phyloP scores from a whole-genome alignment of 2,113 vertebrate genomes.

The Ictidomys tridecemlineatus region DNA sequence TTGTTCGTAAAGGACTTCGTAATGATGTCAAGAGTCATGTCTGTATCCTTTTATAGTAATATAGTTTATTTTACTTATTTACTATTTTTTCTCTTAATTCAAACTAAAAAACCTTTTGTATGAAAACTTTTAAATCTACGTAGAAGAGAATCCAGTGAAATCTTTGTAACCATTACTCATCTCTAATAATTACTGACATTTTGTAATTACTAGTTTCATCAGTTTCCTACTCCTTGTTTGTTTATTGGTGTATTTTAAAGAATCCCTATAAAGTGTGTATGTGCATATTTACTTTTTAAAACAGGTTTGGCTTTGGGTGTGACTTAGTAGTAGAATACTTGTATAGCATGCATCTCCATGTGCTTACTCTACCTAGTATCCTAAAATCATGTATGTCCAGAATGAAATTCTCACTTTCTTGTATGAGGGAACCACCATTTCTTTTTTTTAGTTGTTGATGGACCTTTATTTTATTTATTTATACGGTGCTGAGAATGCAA shows the following conservation, averaged over 20 bases:
- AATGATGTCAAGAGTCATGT: constrained; percentile 92
- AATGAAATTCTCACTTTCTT: constrained; percentile 7
- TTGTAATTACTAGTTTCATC: constrained; percentile 28
- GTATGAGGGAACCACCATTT: background rate
- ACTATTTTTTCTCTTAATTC: constrained; percentile 37
- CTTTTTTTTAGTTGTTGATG: too few species aligned
- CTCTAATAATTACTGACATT: constrained; percentile 16
- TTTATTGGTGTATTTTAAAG: constrained; percentile 47
- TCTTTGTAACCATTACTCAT: background rate
- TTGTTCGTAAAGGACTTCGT: constrained; percentile 90
- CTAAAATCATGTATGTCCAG: background rate
- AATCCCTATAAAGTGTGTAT: background rate
- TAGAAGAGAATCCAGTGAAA: constrained; percentile 7
- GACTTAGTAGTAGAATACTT: background rate
- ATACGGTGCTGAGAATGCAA: too few species aligned
- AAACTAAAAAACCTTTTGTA: background rate
- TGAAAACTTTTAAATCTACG: background rate
- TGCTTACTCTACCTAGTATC: background rate
- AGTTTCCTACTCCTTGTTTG: background rate
- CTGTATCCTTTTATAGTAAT: constrained; percentile 89
- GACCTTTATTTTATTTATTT: too few species aligned
- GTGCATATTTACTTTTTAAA: constrained; percentile 25
- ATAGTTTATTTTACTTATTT: constrained; percentile 49
- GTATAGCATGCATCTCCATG: background rate
- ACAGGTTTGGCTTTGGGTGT: background rate